Evolutionary conservation across 1,140 invertebrate species (phyloP).

Genomic region (Laodelphax striatellus): DNA sequence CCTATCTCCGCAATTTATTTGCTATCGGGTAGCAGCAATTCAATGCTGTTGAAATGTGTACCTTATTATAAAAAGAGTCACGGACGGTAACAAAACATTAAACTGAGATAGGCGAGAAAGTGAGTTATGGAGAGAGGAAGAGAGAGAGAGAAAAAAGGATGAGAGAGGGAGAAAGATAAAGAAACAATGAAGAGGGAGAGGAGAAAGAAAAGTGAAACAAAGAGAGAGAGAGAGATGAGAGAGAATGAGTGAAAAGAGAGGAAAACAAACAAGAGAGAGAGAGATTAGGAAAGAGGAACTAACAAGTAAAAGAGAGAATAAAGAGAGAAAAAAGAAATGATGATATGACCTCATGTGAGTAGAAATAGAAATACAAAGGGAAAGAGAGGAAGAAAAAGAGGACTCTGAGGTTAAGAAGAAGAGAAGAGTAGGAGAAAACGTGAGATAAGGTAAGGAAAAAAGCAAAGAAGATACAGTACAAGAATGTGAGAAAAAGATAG

Average conservation of each 20-base stretch:
- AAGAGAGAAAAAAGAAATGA: slow-evolving; percentile 8
- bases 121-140: not conserved
- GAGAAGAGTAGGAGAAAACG: slow-evolving; percentile 7
- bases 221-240: not conserved
- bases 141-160: not conserved
- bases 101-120: too few species aligned
- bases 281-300: not conserved
- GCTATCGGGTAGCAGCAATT: too few species aligned
- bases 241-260: not conserved
- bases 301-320: not conserved
- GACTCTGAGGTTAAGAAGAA: too few species aligned
- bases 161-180: slow-evolving; percentile 1
- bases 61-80: too few species aligned
- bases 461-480: not conserved
- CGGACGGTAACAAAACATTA: too few species aligned
- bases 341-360: too few species aligned
- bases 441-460: not conserved
- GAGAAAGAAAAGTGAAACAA: not conserved
- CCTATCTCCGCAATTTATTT: too few species aligned
- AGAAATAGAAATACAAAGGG: too few species aligned
- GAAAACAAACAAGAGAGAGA: not conserved
- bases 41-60: too few species aligned
- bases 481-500: slow-evolving; percentile 4
- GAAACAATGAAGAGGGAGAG: too few species aligned
- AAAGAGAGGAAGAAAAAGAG: too few species aligned